These are phyloP conservation scores for Potamarius usumacintae DNA, from an alignment of 2,113 vertebrate genomes.

Conservation along the genomic window DNA sequence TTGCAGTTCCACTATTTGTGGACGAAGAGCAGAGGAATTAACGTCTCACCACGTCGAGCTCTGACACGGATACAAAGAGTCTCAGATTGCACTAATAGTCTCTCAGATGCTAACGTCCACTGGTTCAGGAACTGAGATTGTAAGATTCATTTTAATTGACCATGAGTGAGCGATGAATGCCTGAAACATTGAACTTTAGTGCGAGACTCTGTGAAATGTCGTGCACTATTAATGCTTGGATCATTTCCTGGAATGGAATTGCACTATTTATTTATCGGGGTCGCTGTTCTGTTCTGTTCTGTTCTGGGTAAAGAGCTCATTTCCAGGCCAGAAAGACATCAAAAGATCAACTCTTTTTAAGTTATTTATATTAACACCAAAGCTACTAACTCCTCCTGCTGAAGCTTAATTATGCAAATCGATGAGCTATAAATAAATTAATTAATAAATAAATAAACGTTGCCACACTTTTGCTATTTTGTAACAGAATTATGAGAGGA, in stretches of 20 bases:
- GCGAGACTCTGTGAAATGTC: not conserved
- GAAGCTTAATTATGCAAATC: not conserved
- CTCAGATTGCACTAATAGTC: not conserved
- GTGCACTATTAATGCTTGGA: not conserved
- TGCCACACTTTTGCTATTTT: not conserved
- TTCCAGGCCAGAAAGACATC: not conserved
- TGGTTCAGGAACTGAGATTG: not conserved
- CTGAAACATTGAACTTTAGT: not conserved
- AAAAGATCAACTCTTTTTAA: not conserved
- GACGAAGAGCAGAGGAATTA: not conserved
- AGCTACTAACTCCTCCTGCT: not conserved
- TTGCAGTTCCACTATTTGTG: not conserved
- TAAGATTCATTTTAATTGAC: not conserved
- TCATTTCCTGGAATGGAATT: not conserved
- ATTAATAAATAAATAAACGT: not conserved
- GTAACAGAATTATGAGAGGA: conserved; percentile 3
- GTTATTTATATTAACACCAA: not conserved
- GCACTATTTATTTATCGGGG: not conserved
- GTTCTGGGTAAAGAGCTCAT: not conserved
- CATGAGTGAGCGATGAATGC: not conserved
- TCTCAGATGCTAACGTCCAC: not conserved
- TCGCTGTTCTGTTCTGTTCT: not conserved
- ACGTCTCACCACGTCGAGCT: not conserved
- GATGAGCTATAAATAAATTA: not conserved
- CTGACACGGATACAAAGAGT: not conserved